Conservation (phyloP, 2,113 vertebrate genomes). For the Eudyptes chrysolophus region DNA sequence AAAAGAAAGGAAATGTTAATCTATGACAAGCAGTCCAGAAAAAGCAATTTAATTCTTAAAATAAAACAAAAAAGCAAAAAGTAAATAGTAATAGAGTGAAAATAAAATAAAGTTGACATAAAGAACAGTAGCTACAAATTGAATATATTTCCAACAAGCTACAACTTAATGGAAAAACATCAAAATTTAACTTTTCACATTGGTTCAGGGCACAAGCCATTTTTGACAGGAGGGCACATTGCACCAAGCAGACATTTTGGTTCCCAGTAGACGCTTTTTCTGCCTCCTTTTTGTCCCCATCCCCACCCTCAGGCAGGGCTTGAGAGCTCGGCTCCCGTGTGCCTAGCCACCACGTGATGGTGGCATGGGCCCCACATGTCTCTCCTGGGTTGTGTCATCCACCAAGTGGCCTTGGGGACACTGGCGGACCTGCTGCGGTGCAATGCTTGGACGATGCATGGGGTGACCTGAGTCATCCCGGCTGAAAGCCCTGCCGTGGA, state of each 20-base stretch:
- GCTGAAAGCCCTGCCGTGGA: neutral
- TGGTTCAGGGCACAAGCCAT: neutral
- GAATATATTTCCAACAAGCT: neutral
- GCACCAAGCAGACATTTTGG: neutral
- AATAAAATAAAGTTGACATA: neutral
- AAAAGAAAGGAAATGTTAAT: neutral
- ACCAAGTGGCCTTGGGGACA: rapidly evolving
- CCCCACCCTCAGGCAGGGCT: neutral
- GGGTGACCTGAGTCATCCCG: neutral
- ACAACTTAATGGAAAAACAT: neutral
- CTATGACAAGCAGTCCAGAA: neutral
- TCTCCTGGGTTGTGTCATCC: rapidly evolving
- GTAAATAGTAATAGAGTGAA: neutral
- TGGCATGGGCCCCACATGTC: rapidly evolving
- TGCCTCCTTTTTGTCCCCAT: neutral
- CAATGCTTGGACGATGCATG: neutral
- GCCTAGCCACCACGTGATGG: rapidly evolving
- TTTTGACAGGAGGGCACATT: neutral
- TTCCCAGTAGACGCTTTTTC: neutral
- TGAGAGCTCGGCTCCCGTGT: neutral
- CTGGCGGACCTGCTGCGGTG: neutral
- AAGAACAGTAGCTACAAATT: neutral
- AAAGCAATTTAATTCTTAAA: neutral
- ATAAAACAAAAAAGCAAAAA: neutral
- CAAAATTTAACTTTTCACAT: neutral